phyloP scores from a whole-genome alignment of 2,113 vertebrate genomes.

The Cacatua alba region DNA sequence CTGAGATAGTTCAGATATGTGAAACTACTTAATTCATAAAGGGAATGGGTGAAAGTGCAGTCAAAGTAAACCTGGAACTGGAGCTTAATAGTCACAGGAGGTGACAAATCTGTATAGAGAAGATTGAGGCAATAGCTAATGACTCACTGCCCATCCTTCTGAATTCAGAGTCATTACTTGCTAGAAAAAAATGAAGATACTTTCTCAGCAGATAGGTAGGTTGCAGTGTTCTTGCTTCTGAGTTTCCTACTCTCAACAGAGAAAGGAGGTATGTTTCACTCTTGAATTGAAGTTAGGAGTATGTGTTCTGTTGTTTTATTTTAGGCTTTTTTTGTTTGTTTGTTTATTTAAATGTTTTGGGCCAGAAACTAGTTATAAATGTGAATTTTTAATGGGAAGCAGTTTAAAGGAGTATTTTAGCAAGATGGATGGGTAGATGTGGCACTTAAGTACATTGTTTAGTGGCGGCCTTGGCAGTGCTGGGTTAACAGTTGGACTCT shows the following conservation, averaged over 20 bases:
- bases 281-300: not conserved
- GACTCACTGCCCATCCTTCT: constrained; percentile 16
- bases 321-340: not conserved
- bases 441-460: not conserved
- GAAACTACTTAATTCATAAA: not conserved
- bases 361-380: not conserved
- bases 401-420: not conserved
- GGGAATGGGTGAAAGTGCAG: not conserved
- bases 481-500: not conserved
- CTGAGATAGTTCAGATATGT: not conserved
- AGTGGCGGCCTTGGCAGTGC: not conserved
- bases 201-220: not conserved
- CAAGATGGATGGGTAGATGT: not conserved
- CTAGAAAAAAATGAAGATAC: not conserved
- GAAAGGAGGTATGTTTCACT: not conserved
- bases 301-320: not conserved
- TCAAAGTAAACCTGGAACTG: not conserved
- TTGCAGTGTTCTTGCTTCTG: not conserved
- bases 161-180: not conserved
- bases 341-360: not conserved
- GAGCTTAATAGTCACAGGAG: not conserved
- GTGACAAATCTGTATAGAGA: not conserved
- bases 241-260: not conserved
- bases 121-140: not conserved
- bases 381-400: not conserved